phyloP scores from a whole-genome alignment of 2,797 vertebrate genomes.

The Momotus momota region DNA sequence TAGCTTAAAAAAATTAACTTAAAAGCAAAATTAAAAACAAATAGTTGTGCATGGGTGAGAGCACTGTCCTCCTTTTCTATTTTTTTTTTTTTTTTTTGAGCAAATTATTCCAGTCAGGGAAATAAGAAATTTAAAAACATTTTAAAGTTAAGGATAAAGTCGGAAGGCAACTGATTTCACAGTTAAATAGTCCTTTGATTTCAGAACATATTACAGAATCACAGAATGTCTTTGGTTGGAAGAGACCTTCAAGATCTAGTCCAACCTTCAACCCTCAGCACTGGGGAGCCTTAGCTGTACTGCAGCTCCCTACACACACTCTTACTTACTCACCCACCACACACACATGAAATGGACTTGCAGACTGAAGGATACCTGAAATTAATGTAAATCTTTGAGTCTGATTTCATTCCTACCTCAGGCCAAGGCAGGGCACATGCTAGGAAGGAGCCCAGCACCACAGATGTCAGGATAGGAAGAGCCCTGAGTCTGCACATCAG shows the following conservation, averaged over 20 bases:
- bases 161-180: not conserved
- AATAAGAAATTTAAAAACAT: not conserved
- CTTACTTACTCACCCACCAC: not conserved
- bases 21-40: not conserved
- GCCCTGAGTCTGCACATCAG: rapidly evolving
- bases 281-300: too few species aligned
- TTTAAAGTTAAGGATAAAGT: not conserved
- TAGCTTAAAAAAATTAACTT: not conserved
- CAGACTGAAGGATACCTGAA: not conserved
- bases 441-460: not conserved
- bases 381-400: not conserved
- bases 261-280: too few species aligned
- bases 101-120: not conserved
- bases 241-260: too few species aligned
- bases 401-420: not conserved
- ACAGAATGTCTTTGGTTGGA: too few species aligned
- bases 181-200: not conserved
- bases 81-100: not conserved
- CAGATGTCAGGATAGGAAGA: not conserved
- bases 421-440: rapidly evolving
- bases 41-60: not conserved
- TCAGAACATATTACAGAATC: too few species aligned
- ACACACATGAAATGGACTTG: not conserved
- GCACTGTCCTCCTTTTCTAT: not conserved
- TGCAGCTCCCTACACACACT: not conserved